Evolutionary conservation across 2,113 vertebrate genomes (phyloP), one percentile per base, ranked within the genome.

Genomic region (Pungitius pungitius): DNA sequence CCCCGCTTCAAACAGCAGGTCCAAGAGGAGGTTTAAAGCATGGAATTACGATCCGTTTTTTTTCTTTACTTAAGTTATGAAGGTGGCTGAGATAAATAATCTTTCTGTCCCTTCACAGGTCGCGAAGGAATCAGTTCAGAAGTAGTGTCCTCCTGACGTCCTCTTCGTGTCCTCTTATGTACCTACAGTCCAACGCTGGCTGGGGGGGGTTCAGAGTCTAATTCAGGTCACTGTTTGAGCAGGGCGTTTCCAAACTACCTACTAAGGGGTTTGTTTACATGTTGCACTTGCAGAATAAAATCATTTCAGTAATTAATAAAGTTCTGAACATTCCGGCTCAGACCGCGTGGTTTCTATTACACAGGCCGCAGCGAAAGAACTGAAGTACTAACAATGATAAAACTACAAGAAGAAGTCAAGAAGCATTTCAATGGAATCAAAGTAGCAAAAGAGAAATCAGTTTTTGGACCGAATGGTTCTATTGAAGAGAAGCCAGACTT

Each of bases 1-100:
- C 89, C 79, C 68, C 54, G 63, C 73, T 61, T 74, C 65, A 57
- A 76, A 74, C 75, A 80, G 73, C 75, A 81, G 45, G 20, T 27
- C 69, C 65, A 65, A 66, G 59, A 75, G 75, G 83, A 81, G 78
- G 78, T 43, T 27, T 8, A 45, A 57, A 18, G 62, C 55, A 17
- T 62, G 49, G 68, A 14, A 47, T 59, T 39, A 2, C 17, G 39
- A 51, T 26, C 20, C 54, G 27, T 24, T 8, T 24, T 10, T 69
- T 58, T 78, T 71, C 17, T 39, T 3, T 6, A 9, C 8, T 62
- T 49, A n/a, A n/a, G n/a, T n/a, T n/a, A n/a, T n/a, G n/a, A n/a
- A n/a, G n/a, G n/a, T n/a, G n/a, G n/a, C n/a, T n/a, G n/a, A n/a
- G n/a, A n/a, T n/a, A n/a, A n/a, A n/a, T n/a, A n/a, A n/a, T n/a